Base-by-base conservation (phyloP, 2,113 vertebrate species). In the Rhinichthys klamathensis region DNA sequence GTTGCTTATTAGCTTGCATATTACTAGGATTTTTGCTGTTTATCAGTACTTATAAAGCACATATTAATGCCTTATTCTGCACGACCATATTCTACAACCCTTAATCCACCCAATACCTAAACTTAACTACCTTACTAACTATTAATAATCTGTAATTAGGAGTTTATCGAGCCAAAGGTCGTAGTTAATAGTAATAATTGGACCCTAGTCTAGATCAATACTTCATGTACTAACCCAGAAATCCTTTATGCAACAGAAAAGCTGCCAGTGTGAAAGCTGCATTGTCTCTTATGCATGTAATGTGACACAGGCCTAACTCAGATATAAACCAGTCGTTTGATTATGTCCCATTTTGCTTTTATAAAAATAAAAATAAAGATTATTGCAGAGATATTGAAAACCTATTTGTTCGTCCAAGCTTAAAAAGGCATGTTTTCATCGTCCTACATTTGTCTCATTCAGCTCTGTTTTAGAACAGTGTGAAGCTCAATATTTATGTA, bases 401-500 rank as follows among this genome's bases (percentile, higher is more conserved):
- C 18, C 30, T 2, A 54, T 76, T 56, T 69, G 46, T 56, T 56
- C 2, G 6, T 56, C 21, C 46, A 75, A 38, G 11, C 76, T 41
- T 27, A 44, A 63, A 80, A 72, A 58, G 18, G 79, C 46, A 79
- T 41, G 6, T 9, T 16, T 63, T 21, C 15, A 44, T 63, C n/a
- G 3, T 9, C 3, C 13, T 4, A 13, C 38, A 61, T 80, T 44
- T 30, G 38, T 80, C 35, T 65, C 38, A 30, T 16, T 41, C 38
- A 60, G 35, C 25, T 44, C 51, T 44, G 35, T 67, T 69, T 75
- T 54, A 41, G 49, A 82, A 63, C 44, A 58, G 41, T 74, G 35
- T 56, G 32, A 65, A 32, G 30, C 63, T 60, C 27, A 80, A 85
- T 70, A 76, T 46, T 58, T 84, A 83, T 87, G 61, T 79, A 72